phyloP scores from a whole-genome alignment of 2,797 vertebrate species.

The Parambassis ranga region DNA sequence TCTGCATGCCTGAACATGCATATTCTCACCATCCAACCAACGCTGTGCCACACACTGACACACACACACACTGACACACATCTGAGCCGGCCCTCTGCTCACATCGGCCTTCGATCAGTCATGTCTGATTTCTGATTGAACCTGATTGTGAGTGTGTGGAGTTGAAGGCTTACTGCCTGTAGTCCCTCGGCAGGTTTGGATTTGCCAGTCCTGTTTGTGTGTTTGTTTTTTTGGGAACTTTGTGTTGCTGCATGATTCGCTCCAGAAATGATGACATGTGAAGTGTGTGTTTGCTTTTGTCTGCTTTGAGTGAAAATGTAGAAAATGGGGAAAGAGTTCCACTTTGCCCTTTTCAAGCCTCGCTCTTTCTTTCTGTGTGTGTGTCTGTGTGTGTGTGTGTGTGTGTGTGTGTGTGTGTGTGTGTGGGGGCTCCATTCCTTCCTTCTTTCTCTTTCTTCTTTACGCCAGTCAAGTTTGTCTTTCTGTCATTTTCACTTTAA shows the following conservation, averaged over 20 bases:
- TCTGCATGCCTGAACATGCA: slow-evolving; percentile 56
- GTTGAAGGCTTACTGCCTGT: slow-evolving; percentile 48
- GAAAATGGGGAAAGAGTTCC: slow-evolving; percentile 42
- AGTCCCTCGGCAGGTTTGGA: slow-evolving; percentile 19
- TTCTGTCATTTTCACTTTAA: slow-evolving; percentile 19
- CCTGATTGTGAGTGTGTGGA: neutral
- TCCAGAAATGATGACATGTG: slow-evolving; percentile 21
- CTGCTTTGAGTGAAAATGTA: slow-evolving; percentile 29
- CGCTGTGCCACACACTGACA: slow-evolving; percentile 24
- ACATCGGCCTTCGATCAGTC: neutral
- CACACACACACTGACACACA: slow-evolving; percentile 32
- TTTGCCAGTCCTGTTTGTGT: slow-evolving; percentile 32
- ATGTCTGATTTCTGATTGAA: neutral
- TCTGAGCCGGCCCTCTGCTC: slow-evolving; percentile 40
- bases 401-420: slow-evolving; percentile 45
- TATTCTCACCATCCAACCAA: slow-evolving; percentile 15
- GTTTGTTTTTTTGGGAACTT: slow-evolving; percentile 33
- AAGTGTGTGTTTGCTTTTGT: slow-evolving; percentile 36
- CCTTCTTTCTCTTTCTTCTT: slow-evolving; percentile 39
- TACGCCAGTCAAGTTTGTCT: slow-evolving; percentile 67
- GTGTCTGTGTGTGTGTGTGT: slow-evolving; percentile 32
- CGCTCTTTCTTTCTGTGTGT: slow-evolving; percentile 36
- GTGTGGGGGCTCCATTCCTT: slow-evolving; percentile 39
- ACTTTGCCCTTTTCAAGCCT: slow-evolving; percentile 53
- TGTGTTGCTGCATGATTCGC: slow-evolving; percentile 63